These are phyloP conservation scores for Maconellicoccus hirsutus DNA, from an alignment of 1,140 invertebrate genomes.

Conservation along the genomic window DNA sequence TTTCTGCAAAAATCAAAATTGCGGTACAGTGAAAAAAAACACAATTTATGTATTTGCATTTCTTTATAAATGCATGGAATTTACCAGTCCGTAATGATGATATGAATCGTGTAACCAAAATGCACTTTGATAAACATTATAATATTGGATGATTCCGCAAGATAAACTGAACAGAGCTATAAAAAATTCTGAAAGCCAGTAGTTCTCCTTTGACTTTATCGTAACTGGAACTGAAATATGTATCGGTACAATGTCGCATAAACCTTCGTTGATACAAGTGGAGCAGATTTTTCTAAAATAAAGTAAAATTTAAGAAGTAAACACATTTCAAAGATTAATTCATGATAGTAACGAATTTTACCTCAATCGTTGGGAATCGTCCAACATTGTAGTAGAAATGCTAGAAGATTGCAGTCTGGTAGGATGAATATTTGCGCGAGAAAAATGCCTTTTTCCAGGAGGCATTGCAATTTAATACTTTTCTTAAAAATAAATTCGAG, in stretches of 20 bases:
- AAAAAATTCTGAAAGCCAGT: neutral
- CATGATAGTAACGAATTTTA: neutral
- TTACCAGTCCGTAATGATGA: constrained; percentile 14
- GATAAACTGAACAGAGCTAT: neutral
- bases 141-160: constrained; percentile 10
- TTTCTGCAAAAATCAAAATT: neutral
- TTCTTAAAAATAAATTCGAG: too few species aligned
- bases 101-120: constrained; percentile 6
- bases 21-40: neutral
- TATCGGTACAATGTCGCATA: neutral
- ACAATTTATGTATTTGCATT: neutral
- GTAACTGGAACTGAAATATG: constrained; percentile 1
- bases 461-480: neutral
- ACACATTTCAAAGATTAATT: neutral
- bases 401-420: neutral
- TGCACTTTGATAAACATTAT: neutral
- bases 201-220: neutral
- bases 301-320: neutral
- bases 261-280: neutral
- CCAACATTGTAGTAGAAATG: neutral
- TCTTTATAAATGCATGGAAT: neutral
- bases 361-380: neutral
- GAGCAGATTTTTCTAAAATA: neutral
- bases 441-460: constrained; percentile 9
- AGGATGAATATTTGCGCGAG: neutral